A percentile compares a stretch with the other conserved stretches of the same genome.
phyloP scores from a whole-genome alignment of 2,113 vertebrate species.

The Pseudorectes ferrugineus region DNA sequence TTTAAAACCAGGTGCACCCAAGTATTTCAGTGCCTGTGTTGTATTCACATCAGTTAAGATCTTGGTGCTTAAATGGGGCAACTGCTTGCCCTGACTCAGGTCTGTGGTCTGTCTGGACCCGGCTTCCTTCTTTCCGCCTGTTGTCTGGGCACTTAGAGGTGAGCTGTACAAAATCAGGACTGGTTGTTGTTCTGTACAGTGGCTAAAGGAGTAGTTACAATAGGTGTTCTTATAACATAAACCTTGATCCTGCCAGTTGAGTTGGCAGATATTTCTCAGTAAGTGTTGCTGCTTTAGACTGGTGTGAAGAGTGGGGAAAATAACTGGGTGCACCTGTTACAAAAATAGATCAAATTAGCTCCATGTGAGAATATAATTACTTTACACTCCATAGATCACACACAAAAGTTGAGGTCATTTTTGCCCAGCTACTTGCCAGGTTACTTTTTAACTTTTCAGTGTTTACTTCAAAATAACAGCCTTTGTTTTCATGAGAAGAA shows the following conservation, averaged over 20 bases:
- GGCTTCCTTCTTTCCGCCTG: neutral
- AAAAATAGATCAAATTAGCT: neutral
- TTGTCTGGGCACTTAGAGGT: neutral
- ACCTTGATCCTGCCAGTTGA: neutral
- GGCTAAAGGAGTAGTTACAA: neutral
- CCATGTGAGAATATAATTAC: neutral
- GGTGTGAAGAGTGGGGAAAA: neutral
- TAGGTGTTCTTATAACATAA: neutral
- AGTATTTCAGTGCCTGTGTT: neutral
- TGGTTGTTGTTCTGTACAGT: neutral
- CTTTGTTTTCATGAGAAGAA: conserved; percentile 23
- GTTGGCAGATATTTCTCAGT: neutral
- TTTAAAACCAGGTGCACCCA: neutral
- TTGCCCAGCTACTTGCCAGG: neutral
- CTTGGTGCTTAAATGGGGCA: neutral
- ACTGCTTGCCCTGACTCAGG: neutral
- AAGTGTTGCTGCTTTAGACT: neutral
- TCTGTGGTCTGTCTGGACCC: neutral
- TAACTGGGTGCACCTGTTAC: neutral
- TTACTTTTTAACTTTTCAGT: neutral
- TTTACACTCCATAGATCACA: neutral
- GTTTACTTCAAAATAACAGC: neutral
- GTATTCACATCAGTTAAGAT: neutral
- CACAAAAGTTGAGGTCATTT: neutral
- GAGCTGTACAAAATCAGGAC: neutral